Base-by-base conservation (phyloP, 2,113 vertebrate species). In the Sturnus vulgaris region DNA sequence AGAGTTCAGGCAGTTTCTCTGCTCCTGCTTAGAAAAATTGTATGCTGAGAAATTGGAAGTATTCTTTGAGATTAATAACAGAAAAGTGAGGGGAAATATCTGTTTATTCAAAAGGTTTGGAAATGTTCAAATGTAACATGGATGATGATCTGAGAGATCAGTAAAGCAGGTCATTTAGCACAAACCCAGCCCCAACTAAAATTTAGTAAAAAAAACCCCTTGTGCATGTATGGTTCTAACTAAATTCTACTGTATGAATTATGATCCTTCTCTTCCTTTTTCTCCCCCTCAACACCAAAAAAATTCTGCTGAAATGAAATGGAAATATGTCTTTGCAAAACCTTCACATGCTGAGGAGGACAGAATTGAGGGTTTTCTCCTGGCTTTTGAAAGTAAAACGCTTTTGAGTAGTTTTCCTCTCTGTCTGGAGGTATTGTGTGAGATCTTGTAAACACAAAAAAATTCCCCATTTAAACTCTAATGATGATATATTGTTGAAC, bases 1-100 rank as follows among this genome's bases (percentile, higher is more conserved):
- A 88, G 59, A 85, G n/a, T 83, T 95, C 75, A 81, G 39, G 42
- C 50, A 82, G 39, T 77, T 95, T 90, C 60, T 90, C 39, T 89
- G 30, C 33, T 82, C 13, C 59, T 92, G 53, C 28, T 92, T 53
- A 72, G 37, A 55, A 79, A 47, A 82, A 22, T 47, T 77, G 7
- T 46, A 11, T 72, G 5, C 50, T 63, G n/a, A 22, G 21, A 94
- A 90, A 66, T 31, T 44, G 19, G 25, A 57, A 53, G 12, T 73
- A 40, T 33, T 69, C 15, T 72, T 68, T 40, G 18, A 86, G 42
- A 19, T 20, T 47, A 70, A 40, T 15, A 49, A 47, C 15, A 61
- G 46, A 39, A 87, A 90, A 44, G 18, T 40, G 3, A 18, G 15
- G 2, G 2, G 1, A 47, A 81, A 59, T 6, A 55, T 4, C 8